Evolutionary conservation across 1,140 invertebrate species (phyloP).

Genomic region (Cydia splendana): DNA sequence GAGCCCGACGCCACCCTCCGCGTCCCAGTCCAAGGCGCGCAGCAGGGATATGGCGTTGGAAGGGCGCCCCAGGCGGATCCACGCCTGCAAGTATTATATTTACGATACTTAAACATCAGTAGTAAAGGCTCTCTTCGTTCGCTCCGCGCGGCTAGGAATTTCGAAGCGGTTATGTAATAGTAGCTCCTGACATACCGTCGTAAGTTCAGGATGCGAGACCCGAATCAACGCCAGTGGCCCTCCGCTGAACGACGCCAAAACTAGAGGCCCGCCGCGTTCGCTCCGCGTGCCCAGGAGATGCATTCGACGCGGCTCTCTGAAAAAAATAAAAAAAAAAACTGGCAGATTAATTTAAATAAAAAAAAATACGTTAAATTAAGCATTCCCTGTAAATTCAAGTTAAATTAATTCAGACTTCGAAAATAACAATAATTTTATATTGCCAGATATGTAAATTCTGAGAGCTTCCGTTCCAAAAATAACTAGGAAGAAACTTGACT

Average conservation of each 20-base stretch:
- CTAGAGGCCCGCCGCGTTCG: constrained; percentile 47
- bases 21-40: constrained; percentile 62
- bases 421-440: too few relatives aligned
- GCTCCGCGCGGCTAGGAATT: too few relatives aligned
- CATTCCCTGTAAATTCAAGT: too few relatives aligned
- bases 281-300: constrained; percentile 51
- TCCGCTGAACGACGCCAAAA: constrained; percentile 56
- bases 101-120: too few relatives aligned
- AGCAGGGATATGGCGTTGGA: constrained; percentile 57
- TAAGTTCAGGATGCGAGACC: constrained; percentile 59
- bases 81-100: constrained; percentile 48
- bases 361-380: too few relatives aligned
- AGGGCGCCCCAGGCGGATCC: constrained; percentile 54
- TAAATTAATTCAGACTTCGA: too few relatives aligned
- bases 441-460: too few relatives aligned
- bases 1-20: neutral
- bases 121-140: too few relatives aligned
- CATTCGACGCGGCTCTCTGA: constrained; percentile 59
- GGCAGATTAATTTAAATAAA: too few relatives aligned
- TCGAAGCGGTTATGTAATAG: too few relatives aligned
- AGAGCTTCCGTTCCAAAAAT: too few relatives aligned
- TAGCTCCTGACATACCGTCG: constrained; percentile 51
- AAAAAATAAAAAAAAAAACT: neutral
- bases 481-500: too few relatives aligned
- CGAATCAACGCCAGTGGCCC: constrained; percentile 59